Evolutionary conservation across 2,113 vertebrate genomes (phyloP).

Genomic region (Hydrolagus affinis): DNA sequence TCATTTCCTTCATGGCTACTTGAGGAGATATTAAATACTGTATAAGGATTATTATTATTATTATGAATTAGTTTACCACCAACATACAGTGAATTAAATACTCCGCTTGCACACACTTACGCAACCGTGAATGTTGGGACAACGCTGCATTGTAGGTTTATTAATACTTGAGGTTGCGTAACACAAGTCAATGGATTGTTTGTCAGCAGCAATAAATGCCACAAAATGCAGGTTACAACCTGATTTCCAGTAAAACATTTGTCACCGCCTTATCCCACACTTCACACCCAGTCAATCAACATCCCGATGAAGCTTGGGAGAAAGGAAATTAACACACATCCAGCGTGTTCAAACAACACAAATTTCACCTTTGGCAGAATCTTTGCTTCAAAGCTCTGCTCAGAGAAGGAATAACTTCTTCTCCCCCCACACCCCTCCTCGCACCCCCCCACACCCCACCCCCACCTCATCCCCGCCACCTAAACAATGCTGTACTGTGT

Average conservation of each 20-base stretch:
- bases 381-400: too few relatives aligned
- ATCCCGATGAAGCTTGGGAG: too few relatives aligned
- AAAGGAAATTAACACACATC: too few relatives aligned
- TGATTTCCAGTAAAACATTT: slow-evolving; percentile 19
- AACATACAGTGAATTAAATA: not conserved
- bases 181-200: not conserved
- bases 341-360: too few relatives aligned
- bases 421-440: not conserved
- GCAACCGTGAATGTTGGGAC: not conserved
- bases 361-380: too few relatives aligned
- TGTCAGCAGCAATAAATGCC: slow-evolving; percentile 7
- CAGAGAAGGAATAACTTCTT: not conserved
- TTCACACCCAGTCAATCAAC: too few relatives aligned
- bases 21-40: not conserved
- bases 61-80: too few relatives aligned
- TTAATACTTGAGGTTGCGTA: not conserved
- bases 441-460: too few relatives aligned
- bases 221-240: not conserved
- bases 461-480: too few relatives aligned
- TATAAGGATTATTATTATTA: too few relatives aligned
- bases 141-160: not conserved
- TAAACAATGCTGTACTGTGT: not conserved
- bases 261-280: too few relatives aligned
- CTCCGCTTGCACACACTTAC: not conserved
- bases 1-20: too few relatives aligned